Evolutionary conservation across 2,113 vertebrate species (phyloP).

Genomic region (Nesoenas mayeri): DNA sequence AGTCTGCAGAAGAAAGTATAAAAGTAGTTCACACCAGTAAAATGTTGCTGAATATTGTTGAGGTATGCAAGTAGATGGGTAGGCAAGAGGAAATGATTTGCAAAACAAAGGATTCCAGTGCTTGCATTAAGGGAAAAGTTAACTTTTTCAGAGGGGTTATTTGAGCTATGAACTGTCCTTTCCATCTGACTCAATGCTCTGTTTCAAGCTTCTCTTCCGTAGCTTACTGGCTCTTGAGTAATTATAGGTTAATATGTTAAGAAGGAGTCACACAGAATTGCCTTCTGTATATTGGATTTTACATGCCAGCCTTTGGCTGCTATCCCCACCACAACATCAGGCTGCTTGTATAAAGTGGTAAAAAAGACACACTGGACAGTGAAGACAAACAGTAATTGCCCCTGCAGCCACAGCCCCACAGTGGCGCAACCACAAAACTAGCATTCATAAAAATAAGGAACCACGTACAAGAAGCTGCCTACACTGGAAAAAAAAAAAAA

Average conservation of each 20-base stretch:
- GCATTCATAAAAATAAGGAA: slow-evolving; percentile 78
- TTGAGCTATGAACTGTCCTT: not conserved
- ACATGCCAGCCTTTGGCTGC: slow-evolving; percentile 57
- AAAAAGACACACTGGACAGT: slow-evolving; percentile 57
- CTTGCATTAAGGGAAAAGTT: not conserved
- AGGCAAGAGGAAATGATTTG: not conserved
- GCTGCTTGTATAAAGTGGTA: slow-evolving; percentile 66
- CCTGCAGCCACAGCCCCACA: slow-evolving; percentile 70
- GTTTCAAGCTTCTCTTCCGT: slow-evolving; percentile 22
- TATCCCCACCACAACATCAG: slow-evolving; percentile 69
- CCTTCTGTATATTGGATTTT: slow-evolving; percentile 58
- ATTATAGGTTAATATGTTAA: slow-evolving; percentile 69
- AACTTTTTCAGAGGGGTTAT: slow-evolving; percentile 19
- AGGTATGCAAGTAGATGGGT: not conserved
- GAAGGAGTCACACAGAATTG: slow-evolving; percentile 57
- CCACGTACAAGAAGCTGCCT: slow-evolving; percentile 51
- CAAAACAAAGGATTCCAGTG: not conserved
- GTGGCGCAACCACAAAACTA: slow-evolving; percentile 73
- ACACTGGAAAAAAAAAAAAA: not conserved
- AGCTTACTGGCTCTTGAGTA: slow-evolving; percentile 46
- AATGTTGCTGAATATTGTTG: not conserved
- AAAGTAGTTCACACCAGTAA: not conserved
- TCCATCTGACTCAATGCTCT: slow-evolving; percentile 14
- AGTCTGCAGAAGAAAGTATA: not conserved
- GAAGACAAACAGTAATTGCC: slow-evolving; percentile 82